These are phyloP conservation scores for Cnemophilus loriae DNA, from an alignment of 2,113 vertebrate genomes.

Conservation along the genomic window DNA sequence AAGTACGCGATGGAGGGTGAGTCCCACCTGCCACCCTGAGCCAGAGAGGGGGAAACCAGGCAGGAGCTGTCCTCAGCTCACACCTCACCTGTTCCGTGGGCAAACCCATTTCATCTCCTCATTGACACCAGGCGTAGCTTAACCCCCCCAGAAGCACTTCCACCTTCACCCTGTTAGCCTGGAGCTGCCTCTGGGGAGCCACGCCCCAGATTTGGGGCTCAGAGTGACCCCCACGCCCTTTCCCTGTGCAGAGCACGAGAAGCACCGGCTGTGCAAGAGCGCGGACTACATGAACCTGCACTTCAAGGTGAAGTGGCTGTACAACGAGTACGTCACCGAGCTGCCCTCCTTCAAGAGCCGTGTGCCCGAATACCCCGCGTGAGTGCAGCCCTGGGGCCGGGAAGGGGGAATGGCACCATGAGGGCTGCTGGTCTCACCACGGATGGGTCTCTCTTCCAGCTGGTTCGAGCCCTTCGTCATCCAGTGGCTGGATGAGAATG, in stretches of 20 bases:
- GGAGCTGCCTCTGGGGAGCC: background rate
- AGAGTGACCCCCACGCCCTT: background rate
- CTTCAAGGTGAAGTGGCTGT: conserved; percentile 99
- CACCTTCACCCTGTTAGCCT: background rate
- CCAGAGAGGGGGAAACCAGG: background rate
- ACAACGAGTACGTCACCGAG: conserved; percentile 97
- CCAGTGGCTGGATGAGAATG: conserved; percentile 98
- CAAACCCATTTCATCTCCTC: background rate
- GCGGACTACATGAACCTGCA: conserved; percentile 99
- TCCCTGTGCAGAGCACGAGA: conserved; percentile 84
- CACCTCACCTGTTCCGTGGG: background rate
- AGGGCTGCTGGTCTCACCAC: background rate
- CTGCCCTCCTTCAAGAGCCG: conserved; percentile 92
- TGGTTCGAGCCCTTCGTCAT: conserved; percentile 99
- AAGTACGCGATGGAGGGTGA: conserved; percentile 99
- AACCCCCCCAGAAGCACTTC: background rate
- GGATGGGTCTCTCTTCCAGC: conserved; percentile 40
- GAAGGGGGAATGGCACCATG: background rate
- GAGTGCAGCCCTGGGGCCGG: conserved; percentile 59
- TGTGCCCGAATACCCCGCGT: conserved; percentile 96
- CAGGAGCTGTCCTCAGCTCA: background rate
- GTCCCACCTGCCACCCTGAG: background rate
- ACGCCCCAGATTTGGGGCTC: background rate
- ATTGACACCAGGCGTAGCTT: background rate
- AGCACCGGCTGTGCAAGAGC: conserved; percentile 95